phyloP scores from a whole-genome alignment of 2,888 invertebrate genomes.

The Chaetogeoica ovagalla region DNA sequence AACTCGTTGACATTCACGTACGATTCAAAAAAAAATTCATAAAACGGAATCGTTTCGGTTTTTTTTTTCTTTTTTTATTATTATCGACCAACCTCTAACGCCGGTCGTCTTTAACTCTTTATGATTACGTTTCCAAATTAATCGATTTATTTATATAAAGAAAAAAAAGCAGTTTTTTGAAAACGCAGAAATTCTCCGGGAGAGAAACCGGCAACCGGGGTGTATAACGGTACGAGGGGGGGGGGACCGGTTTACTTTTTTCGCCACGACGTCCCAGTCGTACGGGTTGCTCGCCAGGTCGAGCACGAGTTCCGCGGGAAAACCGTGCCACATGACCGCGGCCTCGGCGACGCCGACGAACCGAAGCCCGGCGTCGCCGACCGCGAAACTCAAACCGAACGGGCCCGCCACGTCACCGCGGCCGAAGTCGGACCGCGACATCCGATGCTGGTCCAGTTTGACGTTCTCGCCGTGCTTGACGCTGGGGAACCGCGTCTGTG shows the following conservation, averaged over 20 bases:
- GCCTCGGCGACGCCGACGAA: slow-evolving; percentile 31
- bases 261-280: slow-evolving; percentile 24
- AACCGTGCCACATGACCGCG: slow-evolving; percentile 29
- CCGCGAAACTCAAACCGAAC: slow-evolving; percentile 12
- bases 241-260: slow-evolving; percentile 24
- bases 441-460: slow-evolving; percentile 32
- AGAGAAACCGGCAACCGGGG: no score
- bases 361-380: slow-evolving; percentile 28
- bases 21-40: no score
- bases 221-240: no score
- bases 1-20: no score
- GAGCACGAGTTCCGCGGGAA: slow-evolving; percentile 24
- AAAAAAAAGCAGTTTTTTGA: no score
- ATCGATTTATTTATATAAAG: no score
- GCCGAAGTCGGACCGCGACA: not conserved
- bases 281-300: slow-evolving; percentile 32
- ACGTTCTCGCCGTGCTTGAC: slow-evolving; percentile 36
- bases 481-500: slow-evolving; percentile 14
- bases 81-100: no score
- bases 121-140: no score
- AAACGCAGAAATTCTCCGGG: no score
- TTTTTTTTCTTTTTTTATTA: no score
- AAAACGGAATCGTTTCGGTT: no score
- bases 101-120: no score
- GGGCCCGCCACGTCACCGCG: not conserved